phyloP scores from a whole-genome alignment of 2,888 invertebrate species.

The Plutella xylostella region DNA sequence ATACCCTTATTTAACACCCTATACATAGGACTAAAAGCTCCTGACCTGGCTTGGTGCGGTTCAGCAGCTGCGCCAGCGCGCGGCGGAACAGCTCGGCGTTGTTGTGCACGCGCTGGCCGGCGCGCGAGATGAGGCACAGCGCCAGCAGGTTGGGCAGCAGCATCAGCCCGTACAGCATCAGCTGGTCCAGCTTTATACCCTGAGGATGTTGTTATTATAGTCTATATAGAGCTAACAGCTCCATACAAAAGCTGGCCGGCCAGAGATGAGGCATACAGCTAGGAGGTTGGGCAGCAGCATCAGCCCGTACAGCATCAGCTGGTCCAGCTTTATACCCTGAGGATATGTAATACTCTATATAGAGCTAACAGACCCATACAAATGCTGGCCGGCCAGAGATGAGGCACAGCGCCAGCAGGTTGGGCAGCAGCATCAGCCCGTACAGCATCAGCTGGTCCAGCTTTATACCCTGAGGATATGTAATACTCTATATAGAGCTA shows the following conservation, averaged over 20 bases:
- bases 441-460: background rate
- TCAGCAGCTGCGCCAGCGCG: background rate
- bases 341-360: too few species aligned
- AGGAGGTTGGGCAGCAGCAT: background rate
- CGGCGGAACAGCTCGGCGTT: background rate
- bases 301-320: background rate
- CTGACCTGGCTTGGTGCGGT: background rate
- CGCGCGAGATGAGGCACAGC: background rate
- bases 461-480: slow-evolving; percentile 2
- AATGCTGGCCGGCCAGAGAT: slow-evolving; percentile 2
- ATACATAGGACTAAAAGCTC: too few species aligned
- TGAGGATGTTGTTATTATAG: background rate
- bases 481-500: too few species aligned
- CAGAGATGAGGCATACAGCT: background rate
- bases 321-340: background rate
- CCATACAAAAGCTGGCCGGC: background rate
- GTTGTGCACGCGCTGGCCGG: slow-evolving; percentile 1
- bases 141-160: background rate
- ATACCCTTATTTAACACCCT: too few species aligned
- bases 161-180: background rate
- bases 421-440: slow-evolving; percentile 3
- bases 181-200: background rate
- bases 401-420: background rate
- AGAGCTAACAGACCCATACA: too few species aligned
- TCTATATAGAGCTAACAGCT: too few species aligned